These are phyloP conservation scores for Vimba vimba DNA, from an alignment of 2,113 vertebrate species.

Conservation along the genomic window DNA sequence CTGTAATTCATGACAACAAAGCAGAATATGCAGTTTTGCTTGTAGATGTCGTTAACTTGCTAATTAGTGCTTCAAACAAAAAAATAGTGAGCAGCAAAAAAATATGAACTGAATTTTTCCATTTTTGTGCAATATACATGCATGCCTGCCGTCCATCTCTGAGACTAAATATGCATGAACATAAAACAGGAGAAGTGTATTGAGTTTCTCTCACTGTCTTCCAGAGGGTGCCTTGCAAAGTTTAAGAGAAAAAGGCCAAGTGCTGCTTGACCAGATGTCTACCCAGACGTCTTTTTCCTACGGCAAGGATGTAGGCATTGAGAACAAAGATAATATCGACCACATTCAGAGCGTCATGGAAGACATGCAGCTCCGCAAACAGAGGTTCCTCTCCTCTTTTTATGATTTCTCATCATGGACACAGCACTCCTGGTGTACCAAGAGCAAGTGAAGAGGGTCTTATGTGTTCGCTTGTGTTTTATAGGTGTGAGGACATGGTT, in stretches of 20 bases:
- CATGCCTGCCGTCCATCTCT: no score
- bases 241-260: conserved; percentile 91
- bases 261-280: conserved; percentile 93
- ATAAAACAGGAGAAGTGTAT: neutral
- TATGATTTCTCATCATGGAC: neutral
- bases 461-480: neutral
- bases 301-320: conserved; percentile 84
- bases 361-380: conserved; percentile 98
- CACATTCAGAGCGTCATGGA: conserved; percentile 97
- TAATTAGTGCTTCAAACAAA: neutral
- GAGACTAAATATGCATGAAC: no score
- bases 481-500: conserved; percentile 92
- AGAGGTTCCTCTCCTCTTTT: conserved; percentile 79
- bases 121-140: no score
- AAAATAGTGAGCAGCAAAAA: no score
- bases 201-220: neutral
- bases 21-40: neutral
- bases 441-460: neutral
- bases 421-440: neutral
- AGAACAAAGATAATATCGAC: conserved; percentile 93
- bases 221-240: conserved; percentile 79
- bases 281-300: conserved; percentile 89
- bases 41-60: no score
- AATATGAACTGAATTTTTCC: no score
- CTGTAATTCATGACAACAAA: neutral